Evolutionary conservation across 2,113 vertebrate genomes (phyloP).

Genomic region (Mobula hypostoma): DNA sequence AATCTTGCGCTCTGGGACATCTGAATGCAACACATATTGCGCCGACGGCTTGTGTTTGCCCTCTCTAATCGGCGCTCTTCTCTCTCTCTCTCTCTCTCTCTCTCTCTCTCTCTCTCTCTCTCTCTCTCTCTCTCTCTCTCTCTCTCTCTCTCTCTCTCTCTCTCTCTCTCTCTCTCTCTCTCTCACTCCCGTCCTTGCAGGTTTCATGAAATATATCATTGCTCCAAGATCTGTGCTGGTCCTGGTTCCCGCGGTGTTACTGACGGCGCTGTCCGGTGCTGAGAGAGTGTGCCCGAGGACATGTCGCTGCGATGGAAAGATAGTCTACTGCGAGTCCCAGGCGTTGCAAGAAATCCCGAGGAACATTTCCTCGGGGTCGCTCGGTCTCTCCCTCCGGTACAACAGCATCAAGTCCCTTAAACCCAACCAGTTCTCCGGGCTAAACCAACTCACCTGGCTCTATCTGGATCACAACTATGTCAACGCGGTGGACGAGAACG

Average conservation of each 20-base stretch:
- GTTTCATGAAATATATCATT: conserved; percentile 63
- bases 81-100: neutral
- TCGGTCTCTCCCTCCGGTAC: conserved; percentile 89
- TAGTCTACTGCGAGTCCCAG: conserved; percentile 94
- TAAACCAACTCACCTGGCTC: conserved; percentile 91
- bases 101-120: neutral
- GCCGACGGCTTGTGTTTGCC: neutral
- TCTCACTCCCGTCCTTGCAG: conserved; percentile 43
- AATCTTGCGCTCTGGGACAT: neutral
- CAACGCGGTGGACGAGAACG: conserved; percentile 76
- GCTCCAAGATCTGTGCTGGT: conserved; percentile 68
- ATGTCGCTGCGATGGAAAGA: conserved; percentile 95
- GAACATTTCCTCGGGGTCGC: conserved; percentile 86
- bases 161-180: neutral
- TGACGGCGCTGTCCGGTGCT: conserved; percentile 63
- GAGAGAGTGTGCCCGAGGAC: conserved; percentile 85
- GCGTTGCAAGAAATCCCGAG: conserved; percentile 85
- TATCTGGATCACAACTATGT: conserved; percentile 98
- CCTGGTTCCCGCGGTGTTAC: conserved; percentile 70
- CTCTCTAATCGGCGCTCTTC: neutral
- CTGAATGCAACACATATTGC: neutral
- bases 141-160: neutral
- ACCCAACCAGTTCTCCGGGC: conserved; percentile 82
- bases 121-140: neutral
- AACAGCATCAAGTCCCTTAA: conserved; percentile 90